Percentiles rank a stretch among this genome's conserved stretches.
These are phyloP conservation scores for Aphodius granarius DNA, from an alignment of 2,888 invertebrate species.

Conservation along the genomic window DNA sequence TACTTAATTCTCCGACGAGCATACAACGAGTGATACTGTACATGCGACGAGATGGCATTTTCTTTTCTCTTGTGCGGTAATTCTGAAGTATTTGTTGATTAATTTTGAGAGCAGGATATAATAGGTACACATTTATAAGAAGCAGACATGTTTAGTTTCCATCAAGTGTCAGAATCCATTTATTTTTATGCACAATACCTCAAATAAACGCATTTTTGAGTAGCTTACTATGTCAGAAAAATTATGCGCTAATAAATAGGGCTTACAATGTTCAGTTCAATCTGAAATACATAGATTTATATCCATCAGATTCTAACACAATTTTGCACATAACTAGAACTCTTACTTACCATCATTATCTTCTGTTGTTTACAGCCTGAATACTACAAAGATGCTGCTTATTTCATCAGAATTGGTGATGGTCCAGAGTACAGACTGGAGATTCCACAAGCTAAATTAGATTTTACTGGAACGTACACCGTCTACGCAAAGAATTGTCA, in stretches of 20 bases:
- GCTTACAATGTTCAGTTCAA: too few species aligned
- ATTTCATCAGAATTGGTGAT: constrained; percentile 74
- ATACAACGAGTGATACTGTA: not conserved
- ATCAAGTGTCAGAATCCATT: too few species aligned
- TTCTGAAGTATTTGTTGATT: not conserved
- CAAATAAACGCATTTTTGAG: too few species aligned
- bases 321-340: too few species aligned
- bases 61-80: not conserved
- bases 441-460: constrained; percentile 83
- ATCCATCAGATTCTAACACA: too few species aligned
- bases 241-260: too few species aligned
- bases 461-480: constrained; percentile 86
- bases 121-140: too few species aligned
- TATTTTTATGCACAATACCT: too few species aligned
- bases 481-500: constrained; percentile 80
- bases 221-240: too few species aligned
- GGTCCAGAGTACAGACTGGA: constrained; percentile 83
- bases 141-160: too few species aligned
- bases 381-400: constrained; percentile 83
- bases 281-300: too few species aligned
- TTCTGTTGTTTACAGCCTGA: constrained; percentile 67
- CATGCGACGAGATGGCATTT: not conserved
- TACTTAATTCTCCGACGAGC: not conserved
- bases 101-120: not conserved
- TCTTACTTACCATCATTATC: constrained; percentile 13